Evolutionary conservation across 2,888 invertebrate genomes (phyloP).

Genomic region (Crocallis elinguaria): DNA sequence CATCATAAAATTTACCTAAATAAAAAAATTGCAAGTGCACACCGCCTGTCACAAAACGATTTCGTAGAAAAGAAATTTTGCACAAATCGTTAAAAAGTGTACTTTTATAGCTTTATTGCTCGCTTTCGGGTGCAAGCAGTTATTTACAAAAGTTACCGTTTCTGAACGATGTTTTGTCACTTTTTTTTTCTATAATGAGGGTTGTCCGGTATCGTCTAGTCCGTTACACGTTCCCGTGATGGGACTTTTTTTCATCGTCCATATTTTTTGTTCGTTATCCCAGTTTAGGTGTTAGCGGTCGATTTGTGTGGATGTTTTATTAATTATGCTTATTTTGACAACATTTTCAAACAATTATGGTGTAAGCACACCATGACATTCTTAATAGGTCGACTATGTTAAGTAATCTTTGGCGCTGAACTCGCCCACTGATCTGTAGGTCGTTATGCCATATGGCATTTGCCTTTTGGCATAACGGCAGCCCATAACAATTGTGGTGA

Average conservation of each 20-base stretch:
- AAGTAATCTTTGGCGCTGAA: no score
- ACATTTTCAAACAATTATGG: no score
- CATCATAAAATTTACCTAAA: constrained; percentile 19
- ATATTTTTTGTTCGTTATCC: constrained; percentile 35
- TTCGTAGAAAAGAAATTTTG: constrained; percentile 78
- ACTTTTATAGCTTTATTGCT: constrained; percentile 55
- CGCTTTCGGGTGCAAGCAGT: constrained; percentile 40
- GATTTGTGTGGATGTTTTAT: constrained; percentile 2
- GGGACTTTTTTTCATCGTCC: constrained; percentile 40
- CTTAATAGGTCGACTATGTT: no score
- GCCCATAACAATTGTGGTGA: no score
- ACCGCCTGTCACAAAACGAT: constrained; percentile 38
- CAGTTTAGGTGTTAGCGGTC: constrained; percentile 20
- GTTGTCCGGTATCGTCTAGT: constrained; percentile 37
- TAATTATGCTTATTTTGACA: not conserved
- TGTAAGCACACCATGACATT: no score
- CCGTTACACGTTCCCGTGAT: constrained; percentile 61
- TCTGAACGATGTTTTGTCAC: constrained; percentile 38
- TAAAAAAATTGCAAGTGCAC: constrained; percentile 44
- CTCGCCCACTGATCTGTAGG: no score
- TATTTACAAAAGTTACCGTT: constrained; percentile 43
- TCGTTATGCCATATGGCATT: no score
- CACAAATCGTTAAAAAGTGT: constrained; percentile 52
- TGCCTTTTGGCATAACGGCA: no score
- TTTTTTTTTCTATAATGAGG: constrained; percentile 22